A percentile compares a stretch with the other conserved stretches of the same genome.
phyloP scores from a whole-genome alignment of 2,888 invertebrate species.

The Rosalia funebris region DNA sequence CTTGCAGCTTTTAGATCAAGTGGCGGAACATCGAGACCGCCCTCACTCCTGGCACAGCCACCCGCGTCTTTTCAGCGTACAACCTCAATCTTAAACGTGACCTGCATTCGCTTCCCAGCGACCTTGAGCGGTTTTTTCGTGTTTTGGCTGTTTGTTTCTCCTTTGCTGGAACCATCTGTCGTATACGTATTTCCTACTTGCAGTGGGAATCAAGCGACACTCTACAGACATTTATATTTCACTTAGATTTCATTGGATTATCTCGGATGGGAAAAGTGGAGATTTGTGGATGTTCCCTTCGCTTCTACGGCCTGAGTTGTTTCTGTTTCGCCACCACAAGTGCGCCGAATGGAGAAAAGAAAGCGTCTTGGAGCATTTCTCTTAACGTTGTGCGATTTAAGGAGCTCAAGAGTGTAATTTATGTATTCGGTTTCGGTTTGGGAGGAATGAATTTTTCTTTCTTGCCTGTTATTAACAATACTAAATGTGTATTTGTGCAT shows the following conservation, averaged over 20 bases:
- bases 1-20: conserved; percentile 47
- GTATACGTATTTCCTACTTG: conserved; percentile 49
- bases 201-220: conserved; percentile 48
- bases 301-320: conserved; percentile 31
- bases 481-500: background rate
- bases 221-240: conserved; percentile 56
- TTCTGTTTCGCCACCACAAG: conserved; percentile 38
- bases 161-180: conserved; percentile 45
- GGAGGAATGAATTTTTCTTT: conserved; percentile 8
- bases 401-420: conserved; percentile 16
- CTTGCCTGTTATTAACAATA: conserved; percentile 14
- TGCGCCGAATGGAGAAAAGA: conserved; percentile 30
- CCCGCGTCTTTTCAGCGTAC: conserved; percentile 32
- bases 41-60: conserved; percentile 19
- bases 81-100: conserved; percentile 55
- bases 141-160: conserved; percentile 47
- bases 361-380: conserved; percentile 10
- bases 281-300: conserved; percentile 54
- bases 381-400: conserved; percentile 16
- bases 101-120: conserved; percentile 51
- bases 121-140: conserved; percentile 49
- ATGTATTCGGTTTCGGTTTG: conserved; percentile 23
- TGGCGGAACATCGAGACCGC: conserved; percentile 23
- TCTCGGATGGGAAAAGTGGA: conserved; percentile 53
- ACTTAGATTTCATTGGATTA: conserved; percentile 57